Evolutionary conservation across 2,113 vertebrate species (phyloP).

Genomic region (Bufo bufo): DNA sequence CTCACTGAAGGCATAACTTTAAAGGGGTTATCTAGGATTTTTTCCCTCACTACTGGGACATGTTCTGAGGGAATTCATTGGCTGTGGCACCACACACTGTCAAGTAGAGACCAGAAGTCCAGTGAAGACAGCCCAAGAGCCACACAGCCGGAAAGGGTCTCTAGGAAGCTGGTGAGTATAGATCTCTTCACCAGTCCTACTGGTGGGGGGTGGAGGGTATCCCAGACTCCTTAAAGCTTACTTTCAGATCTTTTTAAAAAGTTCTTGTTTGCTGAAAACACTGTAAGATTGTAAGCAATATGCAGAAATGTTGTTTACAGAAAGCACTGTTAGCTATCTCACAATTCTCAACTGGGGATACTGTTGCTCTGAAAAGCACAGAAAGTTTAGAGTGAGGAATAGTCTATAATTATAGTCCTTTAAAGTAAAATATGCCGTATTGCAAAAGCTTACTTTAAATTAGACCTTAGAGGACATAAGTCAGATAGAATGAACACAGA

Average conservation of each 20-base stretch:
- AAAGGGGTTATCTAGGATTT: no score
- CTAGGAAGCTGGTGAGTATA: no score
- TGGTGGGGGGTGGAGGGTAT: no score
- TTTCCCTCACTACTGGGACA: no score
- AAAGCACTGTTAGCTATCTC: background rate
- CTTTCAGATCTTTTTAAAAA: background rate
- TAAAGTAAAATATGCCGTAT: conserved; percentile 25
- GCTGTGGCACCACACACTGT: no score
- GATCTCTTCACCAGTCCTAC: no score
- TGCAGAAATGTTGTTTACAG: background rate
- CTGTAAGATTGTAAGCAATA: background rate
- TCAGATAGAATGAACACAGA: conserved; percentile 13
- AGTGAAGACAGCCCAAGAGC: no score
- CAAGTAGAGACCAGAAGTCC: no score
- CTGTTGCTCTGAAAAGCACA: background rate
- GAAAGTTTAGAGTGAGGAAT: conserved; percentile 22
- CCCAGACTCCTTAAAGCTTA: background rate
- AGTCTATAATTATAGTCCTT: conserved; percentile 5
- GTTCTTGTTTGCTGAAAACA: background rate
- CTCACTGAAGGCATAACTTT: no score
- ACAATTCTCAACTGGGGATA: background rate
- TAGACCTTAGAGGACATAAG: background rate
- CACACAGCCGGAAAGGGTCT: no score
- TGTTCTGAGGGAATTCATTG: no score
- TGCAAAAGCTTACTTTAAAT: conserved; percentile 34